Conservation (phyloP, 1,140 invertebrate species). For the Colletes latitarsis region DNA sequence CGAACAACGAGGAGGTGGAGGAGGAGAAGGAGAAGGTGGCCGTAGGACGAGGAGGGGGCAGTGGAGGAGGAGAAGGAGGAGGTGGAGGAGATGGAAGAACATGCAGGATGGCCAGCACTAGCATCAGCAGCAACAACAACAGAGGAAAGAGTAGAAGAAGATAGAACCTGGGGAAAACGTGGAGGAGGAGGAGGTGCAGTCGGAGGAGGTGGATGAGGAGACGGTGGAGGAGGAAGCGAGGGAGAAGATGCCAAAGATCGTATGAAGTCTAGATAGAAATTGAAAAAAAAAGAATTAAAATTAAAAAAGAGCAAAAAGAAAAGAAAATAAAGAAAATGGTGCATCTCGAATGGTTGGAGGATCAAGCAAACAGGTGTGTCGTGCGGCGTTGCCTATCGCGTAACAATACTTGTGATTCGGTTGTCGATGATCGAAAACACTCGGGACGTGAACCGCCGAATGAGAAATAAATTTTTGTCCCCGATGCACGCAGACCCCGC, state of each 20-base stretch:
- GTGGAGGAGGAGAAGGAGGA: neutral
- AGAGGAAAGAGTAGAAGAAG: constrained; percentile 9
- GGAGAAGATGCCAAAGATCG: neutral
- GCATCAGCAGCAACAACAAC: constrained; percentile 16
- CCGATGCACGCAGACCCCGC: no score
- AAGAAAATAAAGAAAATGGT: neutral
- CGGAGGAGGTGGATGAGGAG: neutral
- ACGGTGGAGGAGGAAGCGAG: neutral
- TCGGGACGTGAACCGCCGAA: no score
- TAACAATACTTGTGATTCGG: neutral
- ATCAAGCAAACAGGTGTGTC: constrained; percentile 17
- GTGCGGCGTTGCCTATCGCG: constrained; percentile 19
- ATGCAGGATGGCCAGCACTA: constrained; percentile 10
- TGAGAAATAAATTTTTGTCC: no score
- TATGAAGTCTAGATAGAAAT: neutral
- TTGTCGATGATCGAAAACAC: neutral
- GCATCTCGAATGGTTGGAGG: neutral
- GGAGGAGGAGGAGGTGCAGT: constrained; percentile 15
- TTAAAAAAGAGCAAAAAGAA: neutral
- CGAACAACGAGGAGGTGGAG: constrained; percentile 2
- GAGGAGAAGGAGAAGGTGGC: neutral
- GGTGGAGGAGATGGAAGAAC: neutral
- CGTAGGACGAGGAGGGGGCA: neutral
- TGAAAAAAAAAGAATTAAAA: no score
- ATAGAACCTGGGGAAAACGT: constrained; percentile 12